These are phyloP conservation scores for Etheostoma perlongum DNA, from an alignment of 2,797 vertebrate genomes.

Conservation along the genomic window DNA sequence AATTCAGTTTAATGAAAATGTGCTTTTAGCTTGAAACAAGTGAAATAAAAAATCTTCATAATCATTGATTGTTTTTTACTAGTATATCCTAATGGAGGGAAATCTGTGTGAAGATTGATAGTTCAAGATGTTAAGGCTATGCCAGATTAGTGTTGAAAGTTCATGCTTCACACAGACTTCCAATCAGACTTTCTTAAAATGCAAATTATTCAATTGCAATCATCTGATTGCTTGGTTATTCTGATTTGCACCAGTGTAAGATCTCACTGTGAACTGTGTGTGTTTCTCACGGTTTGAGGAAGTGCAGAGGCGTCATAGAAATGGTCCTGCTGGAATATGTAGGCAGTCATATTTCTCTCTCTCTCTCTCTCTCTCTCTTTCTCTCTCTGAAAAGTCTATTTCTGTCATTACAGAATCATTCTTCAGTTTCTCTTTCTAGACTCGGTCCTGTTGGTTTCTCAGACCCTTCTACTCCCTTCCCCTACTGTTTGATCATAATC, in stretches of 20 bases:
- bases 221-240: slow-evolving; percentile 27
- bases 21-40: background rate
- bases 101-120: background rate
- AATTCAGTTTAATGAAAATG: background rate
- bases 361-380: background rate
- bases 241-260: slow-evolving; percentile 29
- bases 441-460: slow-evolving; percentile 27
- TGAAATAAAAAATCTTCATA: slow-evolving; percentile 1
- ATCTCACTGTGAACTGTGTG: slow-evolving; percentile 20
- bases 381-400: slow-evolving; percentile 49
- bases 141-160: slow-evolving; percentile 3
- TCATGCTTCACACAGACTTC: background rate
- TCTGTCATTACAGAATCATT: slow-evolving; percentile 36
- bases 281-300: slow-evolving; percentile 78
- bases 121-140: background rate
- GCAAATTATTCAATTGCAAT: background rate
- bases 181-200: background rate
- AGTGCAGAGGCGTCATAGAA: slow-evolving; percentile 76
- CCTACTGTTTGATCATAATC: slow-evolving; percentile 30
- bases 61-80: background rate
- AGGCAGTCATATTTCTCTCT: slow-evolving; percentile 48
- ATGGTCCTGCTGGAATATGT: slow-evolving; percentile 72
- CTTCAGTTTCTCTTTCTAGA: slow-evolving; percentile 55
- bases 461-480: background rate
- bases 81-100: background rate